Base-by-base conservation (phyloP, 2,113 vertebrate species). In the Malaclemys terrapin region DNA sequence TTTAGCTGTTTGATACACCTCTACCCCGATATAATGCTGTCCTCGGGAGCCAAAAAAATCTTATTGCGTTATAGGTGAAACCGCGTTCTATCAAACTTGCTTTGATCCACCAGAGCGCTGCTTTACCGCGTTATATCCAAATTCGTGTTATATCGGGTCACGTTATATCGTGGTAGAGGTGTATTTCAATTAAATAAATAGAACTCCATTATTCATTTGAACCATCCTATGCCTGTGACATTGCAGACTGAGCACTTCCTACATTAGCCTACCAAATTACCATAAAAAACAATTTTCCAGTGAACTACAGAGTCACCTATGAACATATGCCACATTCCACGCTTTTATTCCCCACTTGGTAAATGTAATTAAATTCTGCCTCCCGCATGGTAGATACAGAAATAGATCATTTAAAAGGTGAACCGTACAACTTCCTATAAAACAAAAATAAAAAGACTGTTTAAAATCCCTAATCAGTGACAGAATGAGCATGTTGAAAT, bases 241-340 rank as follows among this genome's bases (percentile, higher is more conserved):
- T 59, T 96, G 87, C 83, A 65, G 85, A 88, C 72, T 62, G 29
- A 91, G 56, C 80, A 96, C 85, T 80, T 96, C 56, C 86, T 92
- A 88, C 88, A 82, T 96, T 97, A 92, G 93, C 57, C 83, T 75
- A 91, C 83, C 83, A 95, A 93, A 91, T 75, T 94, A 54, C 45
- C 96, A 92, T 95, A 90, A 97, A 97, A 95, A 94, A 82, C 93
- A 96, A 96, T 94, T 93, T 6, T 38, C 9, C 89, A 95, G 54
- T 90, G 65, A 96, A 95, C 94, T 93, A 52, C 2, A 45, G 50
- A 65, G 87, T 93, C 88, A 84, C 54, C 78, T 80, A 29, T 49
- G 49, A 95, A 88, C 81, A 94, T 52, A 54, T 93, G 45, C 75
- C 45, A 81, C 76, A 10, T 49, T 87, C 76, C 76, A 13, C 78